Conservation (phyloP, 2,888 invertebrate genomes). For the Trilocha varians region DNA sequence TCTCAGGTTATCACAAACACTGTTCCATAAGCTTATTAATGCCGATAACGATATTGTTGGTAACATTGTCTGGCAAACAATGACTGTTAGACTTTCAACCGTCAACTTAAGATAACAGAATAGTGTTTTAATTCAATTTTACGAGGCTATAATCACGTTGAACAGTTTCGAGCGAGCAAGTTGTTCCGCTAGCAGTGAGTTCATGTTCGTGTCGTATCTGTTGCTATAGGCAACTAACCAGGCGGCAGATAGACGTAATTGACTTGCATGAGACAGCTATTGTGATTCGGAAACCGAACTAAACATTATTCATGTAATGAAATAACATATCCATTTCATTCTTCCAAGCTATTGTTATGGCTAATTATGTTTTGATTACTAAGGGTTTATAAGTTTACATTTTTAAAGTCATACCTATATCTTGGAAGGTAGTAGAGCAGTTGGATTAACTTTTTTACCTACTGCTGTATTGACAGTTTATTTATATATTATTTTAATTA, state of each 20-base stretch:
- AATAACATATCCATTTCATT: neutral
- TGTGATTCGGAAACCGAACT: slow-evolving; percentile 39
- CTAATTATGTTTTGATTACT: neutral
- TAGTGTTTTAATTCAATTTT: slow-evolving; percentile 51
- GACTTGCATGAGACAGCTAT: slow-evolving; percentile 63
- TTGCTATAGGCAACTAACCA: slow-evolving; percentile 54
- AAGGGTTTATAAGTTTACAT: neutral
- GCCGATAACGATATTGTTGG: neutral
- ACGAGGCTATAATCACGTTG: slow-evolving; percentile 47
- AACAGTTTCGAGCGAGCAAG: slow-evolving; percentile 40
- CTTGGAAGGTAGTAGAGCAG: no score
- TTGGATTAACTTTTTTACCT: no score
- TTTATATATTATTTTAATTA: no score
- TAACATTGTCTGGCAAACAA: neutral
- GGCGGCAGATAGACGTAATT: slow-evolving; percentile 66
- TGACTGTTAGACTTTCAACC: slow-evolving; percentile 5
- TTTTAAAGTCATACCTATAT: no score
- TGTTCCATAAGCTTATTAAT: neutral
- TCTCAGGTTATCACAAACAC: neutral
- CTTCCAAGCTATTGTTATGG: neutral
- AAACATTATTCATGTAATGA: neutral
- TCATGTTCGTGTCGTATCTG: slow-evolving; percentile 62
- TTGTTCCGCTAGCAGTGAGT: slow-evolving; percentile 37
- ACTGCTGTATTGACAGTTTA: no score
- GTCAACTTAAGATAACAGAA: slow-evolving; percentile 28